Conservation (phyloP, 1,140 invertebrate species). For the Scaptomyza montana region DNA sequence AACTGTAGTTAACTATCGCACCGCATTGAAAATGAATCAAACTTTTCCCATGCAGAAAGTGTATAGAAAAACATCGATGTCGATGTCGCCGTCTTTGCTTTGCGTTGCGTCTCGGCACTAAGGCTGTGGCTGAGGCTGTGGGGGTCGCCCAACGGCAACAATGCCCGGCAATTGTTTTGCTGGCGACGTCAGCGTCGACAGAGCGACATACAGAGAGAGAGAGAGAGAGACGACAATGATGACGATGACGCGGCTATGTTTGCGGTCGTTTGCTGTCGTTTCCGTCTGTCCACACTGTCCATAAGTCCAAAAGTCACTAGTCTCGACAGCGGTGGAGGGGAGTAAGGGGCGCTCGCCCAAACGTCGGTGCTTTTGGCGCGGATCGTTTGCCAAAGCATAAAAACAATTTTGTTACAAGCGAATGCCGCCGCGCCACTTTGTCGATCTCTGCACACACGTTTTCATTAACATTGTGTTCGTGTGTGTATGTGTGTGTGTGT, state of each 20-base stretch:
- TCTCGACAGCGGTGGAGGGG: neutral
- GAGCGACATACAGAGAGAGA: too few species aligned
- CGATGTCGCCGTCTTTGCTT: slow-evolving; percentile 14
- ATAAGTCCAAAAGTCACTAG: slow-evolving; percentile 3
- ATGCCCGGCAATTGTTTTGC: slow-evolving; percentile 75
- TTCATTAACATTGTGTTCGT: slow-evolving; percentile 57
- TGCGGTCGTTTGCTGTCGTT: slow-evolving; percentile 57
- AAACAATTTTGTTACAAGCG: slow-evolving; percentile 73
- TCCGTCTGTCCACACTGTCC: slow-evolving; percentile 32
- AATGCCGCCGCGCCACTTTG: slow-evolving; percentile 50
- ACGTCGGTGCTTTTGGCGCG: slow-evolving; percentile 53
- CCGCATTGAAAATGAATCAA: too few species aligned
- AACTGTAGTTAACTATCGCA: too few species aligned
- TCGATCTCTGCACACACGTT: slow-evolving; percentile 64
- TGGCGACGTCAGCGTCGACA: slow-evolving; percentile 26
- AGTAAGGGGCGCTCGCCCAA: neutral
- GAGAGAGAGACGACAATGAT: neutral
- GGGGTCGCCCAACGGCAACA: slow-evolving; percentile 63
- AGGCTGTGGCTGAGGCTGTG: slow-evolving; percentile 23
- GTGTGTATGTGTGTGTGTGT: slow-evolving; percentile 8
- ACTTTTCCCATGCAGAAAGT: neutral
- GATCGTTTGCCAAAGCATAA: slow-evolving; percentile 51
- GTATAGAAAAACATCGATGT: slow-evolving; percentile 39
- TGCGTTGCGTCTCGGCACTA: neutral
- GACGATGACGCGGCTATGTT: slow-evolving; percentile 72